phyloP scores from a whole-genome alignment of 2,797 vertebrate species.

The Melanitta fusca region DNA sequence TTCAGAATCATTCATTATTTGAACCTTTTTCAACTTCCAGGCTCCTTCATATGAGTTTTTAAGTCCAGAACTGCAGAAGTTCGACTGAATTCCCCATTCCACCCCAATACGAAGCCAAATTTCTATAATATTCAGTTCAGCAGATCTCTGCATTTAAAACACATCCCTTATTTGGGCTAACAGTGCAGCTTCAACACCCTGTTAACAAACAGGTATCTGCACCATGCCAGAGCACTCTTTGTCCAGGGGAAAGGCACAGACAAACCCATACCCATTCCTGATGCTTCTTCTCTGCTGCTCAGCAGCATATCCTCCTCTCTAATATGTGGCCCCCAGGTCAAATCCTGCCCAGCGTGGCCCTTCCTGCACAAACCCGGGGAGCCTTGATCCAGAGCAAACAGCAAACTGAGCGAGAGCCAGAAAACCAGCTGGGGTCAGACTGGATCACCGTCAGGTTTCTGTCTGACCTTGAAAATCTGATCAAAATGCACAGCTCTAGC shows the following conservation, averaged over 20 bases:
- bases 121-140: not conserved
- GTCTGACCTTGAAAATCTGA: slow-evolving; percentile 64
- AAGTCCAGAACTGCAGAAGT: not conserved
- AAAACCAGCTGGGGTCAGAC: slow-evolving; percentile 39
- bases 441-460: not conserved
- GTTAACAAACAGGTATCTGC: not conserved
- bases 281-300: not conserved
- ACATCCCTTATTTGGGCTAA: not conserved
- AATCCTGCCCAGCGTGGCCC: not conserved
- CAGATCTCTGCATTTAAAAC: not conserved
- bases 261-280: not conserved
- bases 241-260: not conserved
- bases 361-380: fast-evolving
- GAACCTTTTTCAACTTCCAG: not conserved
- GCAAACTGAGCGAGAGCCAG: not conserved
- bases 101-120: not conserved
- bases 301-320: not conserved
- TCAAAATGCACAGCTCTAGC: slow-evolving; percentile 58
- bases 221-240: not conserved
- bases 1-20: not conserved
- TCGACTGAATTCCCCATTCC: not conserved
- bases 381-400: not conserved
- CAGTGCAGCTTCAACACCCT: not conserved
- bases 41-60: not conserved
- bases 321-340: not conserved